Conservation (phyloP, 2,888 invertebrate species). For the Sinelater perroti region DNA sequence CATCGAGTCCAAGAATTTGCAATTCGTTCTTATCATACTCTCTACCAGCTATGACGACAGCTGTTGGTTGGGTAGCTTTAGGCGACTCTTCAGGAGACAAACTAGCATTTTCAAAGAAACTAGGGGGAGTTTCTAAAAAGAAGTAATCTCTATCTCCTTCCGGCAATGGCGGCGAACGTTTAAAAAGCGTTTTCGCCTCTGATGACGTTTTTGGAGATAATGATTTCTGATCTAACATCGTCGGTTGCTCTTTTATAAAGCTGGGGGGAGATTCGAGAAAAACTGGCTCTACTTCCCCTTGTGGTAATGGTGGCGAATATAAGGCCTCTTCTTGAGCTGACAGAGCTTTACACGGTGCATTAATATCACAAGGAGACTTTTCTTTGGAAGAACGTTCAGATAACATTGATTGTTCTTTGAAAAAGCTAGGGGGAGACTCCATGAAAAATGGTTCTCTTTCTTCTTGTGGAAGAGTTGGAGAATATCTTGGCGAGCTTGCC, state of each 20-base stretch:
- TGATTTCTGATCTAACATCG: background rate
- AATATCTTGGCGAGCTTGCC: background rate
- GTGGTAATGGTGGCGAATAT: conserved; percentile 1
- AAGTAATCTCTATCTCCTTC: background rate
- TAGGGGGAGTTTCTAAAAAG: conserved; percentile 4
- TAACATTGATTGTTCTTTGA: background rate
- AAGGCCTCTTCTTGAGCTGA: background rate
- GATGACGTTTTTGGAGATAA: background rate
- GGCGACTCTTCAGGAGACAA: background rate
- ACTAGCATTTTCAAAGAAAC: background rate
- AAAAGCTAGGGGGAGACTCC: background rate
- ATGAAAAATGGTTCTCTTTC: background rate
- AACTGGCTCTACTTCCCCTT: background rate
- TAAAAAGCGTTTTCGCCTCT: too few relatives aligned
- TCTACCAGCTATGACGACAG: background rate
- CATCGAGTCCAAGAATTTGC: background rate
- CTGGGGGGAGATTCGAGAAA: conserved; percentile 9
- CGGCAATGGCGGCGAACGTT: background rate
- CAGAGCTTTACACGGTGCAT: too few relatives aligned
- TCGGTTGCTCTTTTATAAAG: too few relatives aligned
- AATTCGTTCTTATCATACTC: background rate
- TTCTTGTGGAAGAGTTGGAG: background rate
- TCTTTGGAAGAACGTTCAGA: background rate
- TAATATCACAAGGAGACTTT: too few relatives aligned
- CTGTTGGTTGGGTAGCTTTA: background rate